Percentiles rank a stretch among this genome's conserved stretches.
phyloP scores from a whole-genome alignment of 2,797 vertebrate species.

The Eospalax fontanierii region DNA sequence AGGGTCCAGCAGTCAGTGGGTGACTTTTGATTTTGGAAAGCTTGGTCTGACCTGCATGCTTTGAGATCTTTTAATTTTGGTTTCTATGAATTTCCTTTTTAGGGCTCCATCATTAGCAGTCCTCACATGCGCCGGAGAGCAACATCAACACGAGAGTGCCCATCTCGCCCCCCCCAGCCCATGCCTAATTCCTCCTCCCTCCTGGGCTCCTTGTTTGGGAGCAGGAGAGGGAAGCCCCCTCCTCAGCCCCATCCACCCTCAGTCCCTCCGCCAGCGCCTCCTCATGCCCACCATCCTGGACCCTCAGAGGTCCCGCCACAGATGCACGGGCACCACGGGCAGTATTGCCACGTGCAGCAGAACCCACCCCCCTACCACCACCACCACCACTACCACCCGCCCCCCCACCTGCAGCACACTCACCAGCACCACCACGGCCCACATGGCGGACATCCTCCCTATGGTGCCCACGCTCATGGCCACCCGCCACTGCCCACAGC shows the following conservation, averaged over 20 bases:
- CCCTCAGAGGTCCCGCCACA: conserved; percentile 86
- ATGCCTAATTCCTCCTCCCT: conserved; percentile 97
- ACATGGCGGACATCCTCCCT: conserved; percentile 85
- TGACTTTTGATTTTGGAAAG: conserved; percentile 82
- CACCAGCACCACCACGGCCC: conserved; percentile 93
- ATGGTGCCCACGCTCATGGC: conserved; percentile 88
- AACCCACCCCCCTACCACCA: conserved; percentile 97
- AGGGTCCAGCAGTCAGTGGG: conserved; percentile 87
- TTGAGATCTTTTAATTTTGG: conserved; percentile 90
- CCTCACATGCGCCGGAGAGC: conserved; percentile 96
- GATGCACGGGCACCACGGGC: conserved; percentile 92
- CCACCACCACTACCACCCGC: conserved; percentile 97
- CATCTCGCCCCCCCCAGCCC: conserved; percentile 94
- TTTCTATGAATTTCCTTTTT: conserved; percentile 93
- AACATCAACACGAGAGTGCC: conserved; percentile 96
- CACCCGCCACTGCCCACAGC: conserved; percentile 84
- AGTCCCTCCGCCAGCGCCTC: conserved; percentile 88
- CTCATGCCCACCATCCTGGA: conserved; percentile 93
- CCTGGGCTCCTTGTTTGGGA: conserved; percentile 96
- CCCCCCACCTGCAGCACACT: conserved; percentile 93
- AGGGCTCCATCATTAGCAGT: conserved; percentile 99
- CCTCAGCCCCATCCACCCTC: conserved; percentile 91
- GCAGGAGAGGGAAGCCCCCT: conserved; percentile 94
- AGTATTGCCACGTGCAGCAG: conserved; percentile 94
- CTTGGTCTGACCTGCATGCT: conserved; percentile 82